phyloP scores from a whole-genome alignment of 2,797 vertebrate species.

The Pseudomugil tenellus region DNA sequence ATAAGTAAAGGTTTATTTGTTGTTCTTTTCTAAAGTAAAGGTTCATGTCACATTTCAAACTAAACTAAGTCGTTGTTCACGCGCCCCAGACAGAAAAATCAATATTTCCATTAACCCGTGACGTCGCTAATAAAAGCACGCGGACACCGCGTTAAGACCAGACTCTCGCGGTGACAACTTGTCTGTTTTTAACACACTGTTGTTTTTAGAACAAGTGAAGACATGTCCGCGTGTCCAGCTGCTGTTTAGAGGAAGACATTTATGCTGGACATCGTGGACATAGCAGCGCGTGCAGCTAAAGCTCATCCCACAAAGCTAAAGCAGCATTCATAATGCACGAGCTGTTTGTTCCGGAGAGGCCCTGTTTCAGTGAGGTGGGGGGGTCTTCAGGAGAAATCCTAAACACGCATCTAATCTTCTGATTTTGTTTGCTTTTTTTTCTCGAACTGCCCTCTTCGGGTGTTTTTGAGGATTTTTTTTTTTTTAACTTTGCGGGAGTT shows the following conservation, averaged over 20 bases:
- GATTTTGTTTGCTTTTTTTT: background rate
- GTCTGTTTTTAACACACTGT: slow-evolving; percentile 34
- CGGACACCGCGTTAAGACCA: slow-evolving; percentile 60
- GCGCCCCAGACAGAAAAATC: slow-evolving; percentile 66
- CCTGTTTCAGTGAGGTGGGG: slow-evolving; percentile 36
- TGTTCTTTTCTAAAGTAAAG: background rate
- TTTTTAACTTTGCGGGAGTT: background rate
- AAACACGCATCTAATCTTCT: background rate
- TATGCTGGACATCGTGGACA: slow-evolving; percentile 53
- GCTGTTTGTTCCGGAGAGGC: background rate
- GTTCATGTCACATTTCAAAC: slow-evolving; percentile 26
- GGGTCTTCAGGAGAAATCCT: background rate
- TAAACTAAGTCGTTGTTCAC: slow-evolving; percentile 43
- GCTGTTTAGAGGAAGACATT: slow-evolving; percentile 54
- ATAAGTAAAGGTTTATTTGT: no score
- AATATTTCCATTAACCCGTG: slow-evolving; percentile 74
- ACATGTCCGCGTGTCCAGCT: slow-evolving; percentile 20
- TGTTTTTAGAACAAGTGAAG: background rate
- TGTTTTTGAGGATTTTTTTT: no score
- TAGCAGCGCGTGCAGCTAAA: slow-evolving; percentile 53
- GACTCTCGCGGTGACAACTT: slow-evolving; percentile 37
- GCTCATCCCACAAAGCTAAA: slow-evolving; percentile 41
- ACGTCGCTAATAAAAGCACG: slow-evolving; percentile 71
- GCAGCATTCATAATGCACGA: slow-evolving; percentile 70
- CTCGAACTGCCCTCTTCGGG: background rate